phyloP scores from a whole-genome alignment of 37 sponge, comb jelly and placozoan species.

The Hexactinellida sp. region DNA sequence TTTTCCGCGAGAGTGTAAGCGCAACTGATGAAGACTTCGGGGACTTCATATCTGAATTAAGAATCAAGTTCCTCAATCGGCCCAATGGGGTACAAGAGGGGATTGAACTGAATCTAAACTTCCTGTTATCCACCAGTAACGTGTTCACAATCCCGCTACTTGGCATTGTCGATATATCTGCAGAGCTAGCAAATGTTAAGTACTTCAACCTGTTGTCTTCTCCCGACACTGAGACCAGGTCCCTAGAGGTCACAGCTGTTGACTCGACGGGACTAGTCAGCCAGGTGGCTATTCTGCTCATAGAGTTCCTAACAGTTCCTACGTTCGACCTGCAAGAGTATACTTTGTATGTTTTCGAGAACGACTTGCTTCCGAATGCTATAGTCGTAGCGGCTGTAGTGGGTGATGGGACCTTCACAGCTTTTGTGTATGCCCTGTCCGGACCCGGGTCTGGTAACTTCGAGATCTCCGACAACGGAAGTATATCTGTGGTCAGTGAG shows the following conservation, averaged over 20 bases:
- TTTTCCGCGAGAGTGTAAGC: not conserved
- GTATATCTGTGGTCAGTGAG: not conserved
- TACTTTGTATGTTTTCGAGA: not conserved
- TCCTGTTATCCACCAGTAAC: not conserved
- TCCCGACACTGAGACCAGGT: not conserved
- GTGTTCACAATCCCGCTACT: not conserved
- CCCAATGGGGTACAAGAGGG: conserved; percentile 10
- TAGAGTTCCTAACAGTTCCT: not conserved
- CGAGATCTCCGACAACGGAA: not conserved
- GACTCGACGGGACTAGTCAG: not conserved
- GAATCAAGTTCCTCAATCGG: not conserved
- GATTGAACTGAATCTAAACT: not conserved
- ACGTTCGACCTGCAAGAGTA: not conserved
- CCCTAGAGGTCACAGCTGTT: not conserved
- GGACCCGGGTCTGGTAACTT: not conserved
- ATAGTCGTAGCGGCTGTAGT: not conserved
- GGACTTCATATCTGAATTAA: not conserved
- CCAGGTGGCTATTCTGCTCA: not conserved
- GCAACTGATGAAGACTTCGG: not conserved
- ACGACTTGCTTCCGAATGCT: not conserved
- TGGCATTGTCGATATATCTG: not conserved
- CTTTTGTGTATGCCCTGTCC: not conserved
- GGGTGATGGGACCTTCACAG: not conserved
- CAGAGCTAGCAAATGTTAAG: not conserved
- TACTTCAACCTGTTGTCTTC: not conserved